Base-by-base conservation (phyloP, 2,113 vertebrate species). In the Caretta caretta region DNA sequence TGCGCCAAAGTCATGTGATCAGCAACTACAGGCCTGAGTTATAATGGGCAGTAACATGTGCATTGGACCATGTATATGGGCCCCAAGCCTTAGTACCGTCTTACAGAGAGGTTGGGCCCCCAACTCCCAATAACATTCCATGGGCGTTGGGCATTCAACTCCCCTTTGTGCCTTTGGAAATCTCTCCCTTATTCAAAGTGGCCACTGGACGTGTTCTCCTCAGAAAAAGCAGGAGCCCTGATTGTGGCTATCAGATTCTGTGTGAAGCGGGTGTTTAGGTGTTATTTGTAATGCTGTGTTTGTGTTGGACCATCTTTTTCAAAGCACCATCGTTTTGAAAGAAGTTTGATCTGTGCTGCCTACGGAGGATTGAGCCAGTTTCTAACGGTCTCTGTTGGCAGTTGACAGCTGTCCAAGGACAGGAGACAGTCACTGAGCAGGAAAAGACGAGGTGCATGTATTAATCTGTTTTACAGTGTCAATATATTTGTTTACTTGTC, bases 401-500 rank as follows among this genome's bases (percentile, higher is more conserved):
- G 48, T 29, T 46, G 25, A 17, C 3, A 72, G 50, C 83, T 75
- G 56, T 80, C 50, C 29, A 1, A 6, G 1, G 0, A 22, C 31
- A 25, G 56, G 65, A 78, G 46, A 13, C 29, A 20, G 35, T 42
- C 5, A 0, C 19, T 20, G 49, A 24, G 29, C 72, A 80, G 51
- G 56, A 25, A 51, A 59, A 51, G 25, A 19, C 56, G 69, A 16
- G 14, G 7, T 3, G 75, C 1, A 0, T 5, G 0, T 1, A 16
- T 35, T 84, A 5, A 0, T 59, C 24, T 42, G 35, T 24, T 35
- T 48, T 31, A n/a, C 50, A 3, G 24, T 48, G 38, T 9, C 29
- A 14, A 11, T 59, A 1, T 49, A 2, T 0, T 6, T 0, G 1
- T 53, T 48, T 54, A 38, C 56, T 84, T 0, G 0, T 27, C 3